phyloP scores from a whole-genome alignment of 1,140 invertebrate genomes.

The Octopus sinensis region DNA sequence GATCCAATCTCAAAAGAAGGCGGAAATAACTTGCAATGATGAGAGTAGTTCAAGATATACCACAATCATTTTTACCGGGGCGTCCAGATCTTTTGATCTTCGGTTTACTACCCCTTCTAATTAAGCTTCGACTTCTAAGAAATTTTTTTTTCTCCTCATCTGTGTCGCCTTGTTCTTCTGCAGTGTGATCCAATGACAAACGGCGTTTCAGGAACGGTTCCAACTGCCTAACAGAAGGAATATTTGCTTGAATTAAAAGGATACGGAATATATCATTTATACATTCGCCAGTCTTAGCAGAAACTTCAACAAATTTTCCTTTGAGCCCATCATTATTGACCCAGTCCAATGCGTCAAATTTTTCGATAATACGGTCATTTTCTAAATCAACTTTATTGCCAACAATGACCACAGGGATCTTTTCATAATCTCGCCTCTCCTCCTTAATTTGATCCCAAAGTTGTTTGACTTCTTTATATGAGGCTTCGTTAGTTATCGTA shows the following conservation, averaged over 20 bases:
- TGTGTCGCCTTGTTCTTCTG: conserved; percentile 23
- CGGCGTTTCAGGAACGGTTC: conserved; percentile 34
- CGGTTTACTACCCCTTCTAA: conserved; percentile 45
- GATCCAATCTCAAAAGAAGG: no score
- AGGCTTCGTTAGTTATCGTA: conserved; percentile 72
- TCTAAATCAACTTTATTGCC: conserved; percentile 78
- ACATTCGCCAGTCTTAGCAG: conserved; percentile 46
- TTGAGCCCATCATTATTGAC: conserved; percentile 42
- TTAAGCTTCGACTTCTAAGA: conserved; percentile 45
- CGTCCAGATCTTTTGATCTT: conserved; percentile 37
- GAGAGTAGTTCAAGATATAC: conserved; percentile 33
- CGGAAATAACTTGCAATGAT: no score
- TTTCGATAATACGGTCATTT: conserved; percentile 45
- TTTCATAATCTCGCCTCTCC: conserved; percentile 73
- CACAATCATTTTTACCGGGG: conserved; percentile 36
- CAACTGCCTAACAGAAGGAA: conserved; percentile 26
- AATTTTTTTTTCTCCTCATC: conserved; percentile 42
- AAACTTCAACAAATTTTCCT: conserved; percentile 48
- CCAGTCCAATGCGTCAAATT: conserved; percentile 51
- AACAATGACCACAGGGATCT: conserved; percentile 80
- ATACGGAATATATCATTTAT: conserved; percentile 46
- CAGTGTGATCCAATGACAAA: conserved; percentile 39
- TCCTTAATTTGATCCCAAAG: conserved; percentile 82
- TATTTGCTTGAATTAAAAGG: conserved; percentile 44
- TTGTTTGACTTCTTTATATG: conserved; percentile 75